Conservation (phyloP, 2,888 invertebrate species). For the Xylocampa areola region DNA sequence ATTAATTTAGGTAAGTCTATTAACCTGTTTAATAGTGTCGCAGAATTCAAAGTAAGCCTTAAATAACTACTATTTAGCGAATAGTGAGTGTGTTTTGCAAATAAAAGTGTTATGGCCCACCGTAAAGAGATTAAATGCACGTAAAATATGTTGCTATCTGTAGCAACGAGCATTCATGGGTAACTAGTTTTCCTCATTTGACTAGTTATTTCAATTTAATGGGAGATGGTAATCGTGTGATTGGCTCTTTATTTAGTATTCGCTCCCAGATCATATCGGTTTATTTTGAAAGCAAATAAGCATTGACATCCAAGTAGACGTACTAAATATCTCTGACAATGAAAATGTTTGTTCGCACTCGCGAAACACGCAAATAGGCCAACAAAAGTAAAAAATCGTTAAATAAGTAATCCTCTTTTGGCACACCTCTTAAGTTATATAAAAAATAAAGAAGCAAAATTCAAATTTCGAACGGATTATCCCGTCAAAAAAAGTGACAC, state of each 20-base stretch:
- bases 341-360: constrained; percentile 33
- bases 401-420: constrained; percentile 45
- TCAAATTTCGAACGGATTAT: constrained; percentile 69
- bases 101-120: constrained; percentile 32
- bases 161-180: constrained; percentile 7
- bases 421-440: constrained; percentile 47
- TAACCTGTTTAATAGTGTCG: not conserved
- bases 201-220: constrained; percentile 52
- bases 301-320: constrained; percentile 36
- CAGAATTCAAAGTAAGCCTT: constrained; percentile 3
- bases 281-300: constrained; percentile 53
- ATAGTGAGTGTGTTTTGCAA: constrained; percentile 18
- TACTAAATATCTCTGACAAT: constrained; percentile 41
- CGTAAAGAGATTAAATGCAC: constrained; percentile 10
- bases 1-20: too few species aligned
- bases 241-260: constrained; percentile 42
- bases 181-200: constrained; percentile 41
- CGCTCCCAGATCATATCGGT: constrained; percentile 47
- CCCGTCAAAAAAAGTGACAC: constrained; percentile 81
- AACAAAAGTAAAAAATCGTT: constrained; percentile 34
- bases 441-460: constrained; percentile 43
- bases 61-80: not conserved
- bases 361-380: constrained; percentile 25
- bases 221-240: constrained; percentile 50
- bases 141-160: constrained; percentile 31